Conservation (phyloP, 2,888 invertebrate genomes). For the Kryphioiulus occultus region DNA sequence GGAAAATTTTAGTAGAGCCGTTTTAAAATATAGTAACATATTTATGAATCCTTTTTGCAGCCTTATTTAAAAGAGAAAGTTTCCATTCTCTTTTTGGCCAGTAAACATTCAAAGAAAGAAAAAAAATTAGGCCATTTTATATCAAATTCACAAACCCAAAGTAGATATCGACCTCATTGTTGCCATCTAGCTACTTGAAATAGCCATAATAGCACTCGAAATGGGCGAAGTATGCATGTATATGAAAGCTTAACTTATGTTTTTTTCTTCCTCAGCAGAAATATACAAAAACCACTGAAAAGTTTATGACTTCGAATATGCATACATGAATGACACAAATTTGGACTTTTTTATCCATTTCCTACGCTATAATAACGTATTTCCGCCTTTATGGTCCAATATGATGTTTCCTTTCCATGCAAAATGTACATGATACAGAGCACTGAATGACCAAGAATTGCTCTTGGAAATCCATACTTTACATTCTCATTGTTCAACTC, state of each 20-base stretch:
- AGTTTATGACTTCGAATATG: slow-evolving; percentile 19
- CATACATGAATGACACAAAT: slow-evolving; percentile 29
- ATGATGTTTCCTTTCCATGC: neutral
- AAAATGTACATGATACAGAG: neutral
- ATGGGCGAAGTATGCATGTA: neutral
- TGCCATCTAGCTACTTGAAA: neutral
- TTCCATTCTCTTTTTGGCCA: neutral
- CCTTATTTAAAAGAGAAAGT: neutral
- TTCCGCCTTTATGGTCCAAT: neutral
- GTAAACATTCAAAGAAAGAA: neutral
- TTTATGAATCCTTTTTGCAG: no score
- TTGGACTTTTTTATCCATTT: slow-evolving; percentile 13
- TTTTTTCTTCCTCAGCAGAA: neutral
- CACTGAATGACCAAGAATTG: neutral
- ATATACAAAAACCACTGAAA: neutral
- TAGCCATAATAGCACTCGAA: neutral
- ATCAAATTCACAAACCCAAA: neutral
- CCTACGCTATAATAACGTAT: neutral
- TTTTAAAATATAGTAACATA: no score
- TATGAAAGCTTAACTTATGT: neutral
- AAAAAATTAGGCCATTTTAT: neutral
- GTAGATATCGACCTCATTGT: slow-evolving; percentile 21
- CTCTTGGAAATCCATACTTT: slow-evolving; percentile 21
- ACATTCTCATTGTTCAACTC: neutral
- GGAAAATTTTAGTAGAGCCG: no score